Evolutionary conservation across 2,888 invertebrate genomes (phyloP).

Genomic region (Adelphocoris suturalis): DNA sequence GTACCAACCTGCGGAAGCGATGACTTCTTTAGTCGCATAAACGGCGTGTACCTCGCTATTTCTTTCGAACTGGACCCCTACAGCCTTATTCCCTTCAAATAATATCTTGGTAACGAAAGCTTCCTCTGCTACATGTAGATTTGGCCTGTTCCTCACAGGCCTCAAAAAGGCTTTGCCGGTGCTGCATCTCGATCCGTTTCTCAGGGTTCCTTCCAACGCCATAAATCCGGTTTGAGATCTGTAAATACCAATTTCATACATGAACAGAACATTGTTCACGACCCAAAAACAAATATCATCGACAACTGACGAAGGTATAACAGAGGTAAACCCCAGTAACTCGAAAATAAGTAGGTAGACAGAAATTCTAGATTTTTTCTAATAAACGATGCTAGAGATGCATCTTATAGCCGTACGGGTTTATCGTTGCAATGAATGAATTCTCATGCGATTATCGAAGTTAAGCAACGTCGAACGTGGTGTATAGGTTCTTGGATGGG

Average conservation of each 20-base stretch:
- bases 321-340: no score
- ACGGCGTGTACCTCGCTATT: slow-evolving; percentile 75
- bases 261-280: no score
- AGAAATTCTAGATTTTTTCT: no score
- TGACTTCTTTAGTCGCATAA: slow-evolving; percentile 79
- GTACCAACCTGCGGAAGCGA: slow-evolving; percentile 78
- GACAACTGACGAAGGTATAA: no score
- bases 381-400: no score
- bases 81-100: slow-evolving; percentile 76
- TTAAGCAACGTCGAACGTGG: no score
- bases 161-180: slow-evolving; percentile 75
- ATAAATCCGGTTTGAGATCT: slow-evolving; percentile 68
- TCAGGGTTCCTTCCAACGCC: slow-evolving; percentile 66
- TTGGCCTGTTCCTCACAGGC: slow-evolving; percentile 77
- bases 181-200: slow-evolving; percentile 71
- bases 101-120: slow-evolving; percentile 77
- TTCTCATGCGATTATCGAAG: no score
- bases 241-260: neutral
- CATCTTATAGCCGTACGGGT: no score
- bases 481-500: no score
- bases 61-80: slow-evolving; percentile 77
- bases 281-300: no score
- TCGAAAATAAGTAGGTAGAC: no score
- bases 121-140: slow-evolving; percentile 77
- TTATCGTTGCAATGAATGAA: no score